Base-by-base conservation (phyloP, 2,888 invertebrate genomes). In the Endotricha flammealis region DNA sequence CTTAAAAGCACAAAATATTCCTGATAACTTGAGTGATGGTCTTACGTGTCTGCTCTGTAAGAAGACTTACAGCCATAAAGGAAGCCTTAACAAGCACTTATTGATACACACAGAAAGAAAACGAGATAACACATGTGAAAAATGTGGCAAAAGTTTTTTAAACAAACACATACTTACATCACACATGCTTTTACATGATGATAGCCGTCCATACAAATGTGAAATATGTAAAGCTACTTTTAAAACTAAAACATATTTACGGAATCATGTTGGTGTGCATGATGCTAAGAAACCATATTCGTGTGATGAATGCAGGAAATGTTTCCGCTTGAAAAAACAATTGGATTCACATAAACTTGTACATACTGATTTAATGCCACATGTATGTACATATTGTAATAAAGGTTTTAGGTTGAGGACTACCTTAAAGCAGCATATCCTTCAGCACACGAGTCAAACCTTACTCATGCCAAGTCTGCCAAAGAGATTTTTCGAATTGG, bases 281-380 rank as follows among this genome's bases (percentile, higher is more conserved):
- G 41, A 49, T 4, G 42, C 36, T 0, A 34, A 36, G 0, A 53
- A 55, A 23, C 63, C 58, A 0, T 58, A 53, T 24, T 23, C 48
- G 1, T 68, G 66, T 27, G 41, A 60, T 2, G 48, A 57, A 14
- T 66, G 68, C 10, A 59, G 56, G 0, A 47, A 53, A n/a, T 38
- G 42, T 3, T 66, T 64, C 29, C 43, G 56, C 7, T 38, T 55
- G 1, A 46, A 55, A 9, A 48, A 47, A 6, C 56, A 59, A 4
- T 68, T 92, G 34, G 81, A 88, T 31, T 90, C 90, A 36, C 92
- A 92, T 58, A 87, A 88, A 47, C 79, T 91, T 31, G 90, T 90
- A 20, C 92, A 92, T 51, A 91, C 91, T 0, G 91, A 92, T 2
- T 90, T 88, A 12, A 90, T 90, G 88, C 92, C 92, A 1, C 91